Evolutionary conservation across 2,888 invertebrate genomes (phyloP), one percentile per base, ranked within the genome.

Genomic region (Hypsopygia costalis): DNA sequence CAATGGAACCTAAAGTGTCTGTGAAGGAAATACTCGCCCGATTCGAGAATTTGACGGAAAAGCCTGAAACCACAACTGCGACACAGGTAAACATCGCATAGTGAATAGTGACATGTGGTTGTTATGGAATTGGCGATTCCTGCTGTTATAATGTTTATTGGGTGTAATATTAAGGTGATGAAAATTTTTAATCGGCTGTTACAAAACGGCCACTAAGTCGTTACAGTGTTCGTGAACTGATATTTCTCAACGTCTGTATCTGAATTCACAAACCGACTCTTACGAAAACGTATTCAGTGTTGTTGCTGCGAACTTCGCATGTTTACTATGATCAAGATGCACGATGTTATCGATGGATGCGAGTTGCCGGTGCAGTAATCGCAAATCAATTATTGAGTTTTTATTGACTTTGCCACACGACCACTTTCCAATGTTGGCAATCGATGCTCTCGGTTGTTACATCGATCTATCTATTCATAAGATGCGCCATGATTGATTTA

Each of bases 1-100:
- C 91, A 25, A 88, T 86, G 33, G 95, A 95, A 69, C 93, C 93
- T n/a, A 95, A 95, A 83, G 91, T 95, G 62, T 95, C 95, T 49
- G 95, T 95, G 50, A 93, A 94, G 69, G 95, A 94, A 69, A 95
- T 95, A 55, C 88, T 95, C 58, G 94, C 94, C 40, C 90, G 95
- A 51, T 95, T 95, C 79, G 95, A 95, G 79, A 93, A 93, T 66
- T 88, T 93, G 54, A 91, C 78, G 46, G 86, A 89, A 58, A 90
- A 88, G 59, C 75, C 77, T 55, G 82, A 89, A 49, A 12, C 46
- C 6, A 34, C 40, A n/a, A 22, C 45, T 2, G 30, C 32, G n/a
- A 9, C 55, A 30, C 72, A 69, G 66, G 67, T 70, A 63, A 51
- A 38, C 22, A 21, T 34, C 16, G 16, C n/a, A 16, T 16, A 9